Conservation (phyloP, 2,888 invertebrate species). For the Drosophila meridionalis region DNA sequence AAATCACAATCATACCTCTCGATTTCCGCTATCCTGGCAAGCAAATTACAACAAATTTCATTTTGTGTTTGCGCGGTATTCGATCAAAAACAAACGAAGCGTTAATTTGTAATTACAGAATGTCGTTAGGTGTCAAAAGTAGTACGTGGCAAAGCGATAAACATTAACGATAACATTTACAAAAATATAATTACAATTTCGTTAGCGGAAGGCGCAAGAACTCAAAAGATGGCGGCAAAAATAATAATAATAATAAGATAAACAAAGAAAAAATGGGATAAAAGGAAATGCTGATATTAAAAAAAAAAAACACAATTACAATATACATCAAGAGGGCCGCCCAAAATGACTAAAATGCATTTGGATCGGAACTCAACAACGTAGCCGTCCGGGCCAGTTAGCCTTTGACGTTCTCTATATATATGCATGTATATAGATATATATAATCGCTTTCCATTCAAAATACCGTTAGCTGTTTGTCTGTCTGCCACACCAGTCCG, state of each 20-base stretch:
- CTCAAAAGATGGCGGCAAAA: slow-evolving; percentile 4
- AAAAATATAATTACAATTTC: slow-evolving; percentile 10
- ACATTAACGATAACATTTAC: slow-evolving; percentile 26
- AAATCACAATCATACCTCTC: slow-evolving; percentile 87
- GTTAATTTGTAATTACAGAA: slow-evolving; percentile 66
- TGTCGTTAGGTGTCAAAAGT: slow-evolving; percentile 39
- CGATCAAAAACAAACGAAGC: slow-evolving; percentile 78
- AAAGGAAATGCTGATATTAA: background rate
- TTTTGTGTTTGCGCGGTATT: slow-evolving; percentile 78
- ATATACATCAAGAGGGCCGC: slow-evolving; percentile 33
- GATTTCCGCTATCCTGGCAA: slow-evolving; percentile 90
- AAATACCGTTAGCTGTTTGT: slow-evolving; percentile 16
- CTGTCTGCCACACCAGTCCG: slow-evolving; percentile 6
- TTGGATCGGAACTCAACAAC: slow-evolving; percentile 3
- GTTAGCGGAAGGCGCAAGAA: slow-evolving; percentile 22
- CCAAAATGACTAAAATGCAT: slow-evolving; percentile 25
- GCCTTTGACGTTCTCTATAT: slow-evolving; percentile 10
- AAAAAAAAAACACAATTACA: slow-evolving; percentile 14
- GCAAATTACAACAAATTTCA: slow-evolving; percentile 85
- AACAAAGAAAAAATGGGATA: background rate
- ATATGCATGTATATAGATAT: background rate
- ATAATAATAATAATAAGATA: background rate
- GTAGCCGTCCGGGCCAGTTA: slow-evolving; percentile 5
- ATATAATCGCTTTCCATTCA: background rate
- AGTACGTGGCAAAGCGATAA: slow-evolving; percentile 43